Evolutionary conservation across 1,140 invertebrate species (phyloP).

Genomic region (Procambarus virginalis): DNA sequence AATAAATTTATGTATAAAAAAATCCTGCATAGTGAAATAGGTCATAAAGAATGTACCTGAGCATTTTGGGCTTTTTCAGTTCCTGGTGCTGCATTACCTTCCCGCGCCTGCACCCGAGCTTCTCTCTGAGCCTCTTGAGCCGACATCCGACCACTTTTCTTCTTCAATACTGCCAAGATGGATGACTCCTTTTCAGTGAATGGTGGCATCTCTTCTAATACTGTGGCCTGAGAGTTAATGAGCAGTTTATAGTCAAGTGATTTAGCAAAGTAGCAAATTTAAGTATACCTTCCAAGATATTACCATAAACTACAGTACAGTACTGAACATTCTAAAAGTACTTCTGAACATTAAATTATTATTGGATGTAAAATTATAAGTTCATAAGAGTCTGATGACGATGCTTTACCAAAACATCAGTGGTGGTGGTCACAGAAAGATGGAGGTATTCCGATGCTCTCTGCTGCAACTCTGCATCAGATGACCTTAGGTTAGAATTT

Average conservation of each 20-base stretch:
- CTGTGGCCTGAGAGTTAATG: constrained; percentile 83
- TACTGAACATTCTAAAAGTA: no score
- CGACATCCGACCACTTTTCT: constrained; percentile 94
- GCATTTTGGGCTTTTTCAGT: constrained; percentile 51
- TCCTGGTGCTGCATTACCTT: constrained; percentile 37
- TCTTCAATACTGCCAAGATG: constrained; percentile 94
- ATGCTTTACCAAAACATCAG: constrained; percentile 89
- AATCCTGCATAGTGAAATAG: no score
- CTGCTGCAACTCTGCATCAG: constrained; percentile 99
- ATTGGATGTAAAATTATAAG: neutral
- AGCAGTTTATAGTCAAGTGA: no score
- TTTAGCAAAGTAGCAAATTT: no score
- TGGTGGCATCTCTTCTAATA: constrained; percentile 99
- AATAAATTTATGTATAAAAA: no score
- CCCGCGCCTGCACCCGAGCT: constrained; percentile 60
- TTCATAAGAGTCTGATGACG: neutral
- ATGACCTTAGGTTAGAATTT: constrained; percentile 96
- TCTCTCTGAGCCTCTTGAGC: constrained; percentile 73
- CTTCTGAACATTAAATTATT: no score
- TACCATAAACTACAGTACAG: no score
- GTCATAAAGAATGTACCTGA: constrained; percentile 38
- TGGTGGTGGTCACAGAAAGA: constrained; percentile 95
- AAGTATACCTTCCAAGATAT: no score
- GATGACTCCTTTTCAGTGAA: constrained; percentile 99
- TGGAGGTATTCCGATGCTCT: constrained; percentile 98